Percentiles rank a stretch among this genome's conserved stretches.
phyloP scores from a whole-genome alignment of 2,888 invertebrate species.

The Automeris io region DNA sequence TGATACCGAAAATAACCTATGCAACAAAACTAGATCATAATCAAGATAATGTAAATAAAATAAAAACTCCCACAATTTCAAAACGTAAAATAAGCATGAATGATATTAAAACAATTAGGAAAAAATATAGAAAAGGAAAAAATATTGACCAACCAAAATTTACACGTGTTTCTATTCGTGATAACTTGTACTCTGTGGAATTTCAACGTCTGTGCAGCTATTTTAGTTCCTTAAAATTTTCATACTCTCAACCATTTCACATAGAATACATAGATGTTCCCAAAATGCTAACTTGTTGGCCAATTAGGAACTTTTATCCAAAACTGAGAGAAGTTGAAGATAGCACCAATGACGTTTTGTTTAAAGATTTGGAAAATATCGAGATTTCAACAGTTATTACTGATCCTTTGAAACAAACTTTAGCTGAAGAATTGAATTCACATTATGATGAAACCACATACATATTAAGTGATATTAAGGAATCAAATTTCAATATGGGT shows the following conservation, averaged over 20 bases:
- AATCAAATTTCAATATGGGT: constrained; percentile 71
- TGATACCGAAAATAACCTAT: constrained; percentile 45
- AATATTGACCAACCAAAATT: constrained; percentile 56
- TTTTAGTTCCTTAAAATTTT: constrained; percentile 55
- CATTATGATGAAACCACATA: constrained; percentile 31
- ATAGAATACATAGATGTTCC: constrained; percentile 48
- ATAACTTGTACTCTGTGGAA: constrained; percentile 44
- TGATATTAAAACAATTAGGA: constrained; percentile 30
- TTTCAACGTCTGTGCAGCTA: constrained; percentile 49
- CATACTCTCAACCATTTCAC: constrained; percentile 53
- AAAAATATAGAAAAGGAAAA: constrained; percentile 56
- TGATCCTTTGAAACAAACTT: constrained; percentile 40
- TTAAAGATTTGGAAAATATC: constrained; percentile 26
- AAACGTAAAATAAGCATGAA: constrained; percentile 48
- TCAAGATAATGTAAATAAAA: constrained; percentile 17
- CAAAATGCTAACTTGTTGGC: constrained; percentile 44
- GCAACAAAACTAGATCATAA: constrained; percentile 26
- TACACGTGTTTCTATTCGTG: constrained; percentile 23
- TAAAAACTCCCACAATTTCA: constrained; percentile 17
- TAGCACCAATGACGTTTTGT: constrained; percentile 28
- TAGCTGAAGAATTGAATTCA: constrained; percentile 50
- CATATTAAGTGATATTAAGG: constrained; percentile 29
- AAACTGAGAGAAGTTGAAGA: constrained; percentile 11
- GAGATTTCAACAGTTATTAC: constrained; percentile 18
- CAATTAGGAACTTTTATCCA: constrained; percentile 25